These are phyloP conservation scores for Indicator maculatus DNA, from an alignment of 2,113 vertebrate genomes.

Conservation along the genomic window DNA sequence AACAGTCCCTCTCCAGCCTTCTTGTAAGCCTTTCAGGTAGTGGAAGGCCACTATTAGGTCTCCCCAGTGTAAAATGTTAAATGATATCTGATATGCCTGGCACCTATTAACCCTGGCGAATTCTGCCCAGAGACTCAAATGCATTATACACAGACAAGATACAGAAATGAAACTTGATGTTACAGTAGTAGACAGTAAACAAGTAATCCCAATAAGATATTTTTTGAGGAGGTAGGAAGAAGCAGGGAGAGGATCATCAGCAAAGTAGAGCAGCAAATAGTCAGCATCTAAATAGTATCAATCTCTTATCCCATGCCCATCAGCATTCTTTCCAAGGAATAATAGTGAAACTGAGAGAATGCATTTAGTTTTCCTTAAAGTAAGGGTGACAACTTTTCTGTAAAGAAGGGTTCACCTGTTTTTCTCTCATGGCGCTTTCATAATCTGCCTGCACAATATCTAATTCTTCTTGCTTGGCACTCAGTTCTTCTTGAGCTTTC, in stretches of 20 bases:
- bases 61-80: not conserved
- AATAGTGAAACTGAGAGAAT: not conserved
- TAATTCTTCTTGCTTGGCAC: constrained; percentile 85
- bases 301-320: not conserved
- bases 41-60: no score
- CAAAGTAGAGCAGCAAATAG: not conserved
- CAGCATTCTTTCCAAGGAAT: not conserved
- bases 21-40: no score
- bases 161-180: not conserved
- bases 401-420: constrained; percentile 77
- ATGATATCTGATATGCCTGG: not conserved
- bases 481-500: constrained; percentile 84
- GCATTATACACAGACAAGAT: not conserved
- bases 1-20: no score
- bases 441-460: constrained; percentile 84
- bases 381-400: not conserved
- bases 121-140: not conserved
- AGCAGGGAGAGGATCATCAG: not conserved
- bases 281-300: not conserved
- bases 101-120: not conserved
- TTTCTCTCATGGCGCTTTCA: constrained; percentile 83
- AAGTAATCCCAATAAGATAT: not conserved
- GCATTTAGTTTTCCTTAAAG: not conserved
- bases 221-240: not conserved
- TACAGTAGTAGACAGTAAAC: not conserved